Conservation (phyloP, 2,888 invertebrate species). For the Petrolisthes manimaculis region DNA sequence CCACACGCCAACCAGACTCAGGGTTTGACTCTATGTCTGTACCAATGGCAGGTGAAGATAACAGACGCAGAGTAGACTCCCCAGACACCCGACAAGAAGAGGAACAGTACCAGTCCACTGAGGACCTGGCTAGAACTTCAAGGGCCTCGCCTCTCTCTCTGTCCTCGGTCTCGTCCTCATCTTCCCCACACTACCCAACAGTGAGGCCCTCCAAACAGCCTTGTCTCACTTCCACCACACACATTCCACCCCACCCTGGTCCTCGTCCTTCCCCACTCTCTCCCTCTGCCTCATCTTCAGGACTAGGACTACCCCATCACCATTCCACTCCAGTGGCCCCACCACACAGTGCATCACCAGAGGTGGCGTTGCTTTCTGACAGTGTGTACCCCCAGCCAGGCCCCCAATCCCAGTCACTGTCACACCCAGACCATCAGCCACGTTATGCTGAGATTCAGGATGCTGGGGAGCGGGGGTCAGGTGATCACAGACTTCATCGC, state of each 20-base stretch:
- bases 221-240: conserved; percentile 32
- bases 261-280: conserved; percentile 37
- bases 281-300: conserved; percentile 22
- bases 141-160: conserved; percentile 54
- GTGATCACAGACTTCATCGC: conserved; percentile 26
- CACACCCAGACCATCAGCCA: conserved; percentile 47
- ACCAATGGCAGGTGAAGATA: conserved; percentile 23
- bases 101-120: conserved; percentile 52
- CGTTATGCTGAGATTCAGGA: conserved; percentile 54
- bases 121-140: conserved; percentile 52
- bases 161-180: conserved; percentile 31
- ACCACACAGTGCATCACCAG: conserved; percentile 35
- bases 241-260: conserved; percentile 10
- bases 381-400: conserved; percentile 56
- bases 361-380: conserved; percentile 50
- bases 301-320: conserved; percentile 32
- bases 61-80: conserved; percentile 44
- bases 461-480: background rate
- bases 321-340: conserved; percentile 29
- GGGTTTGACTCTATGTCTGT: conserved; percentile 61
- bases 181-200: conserved; percentile 55
- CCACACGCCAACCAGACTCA: conserved; percentile 57
- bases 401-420: conserved; percentile 28
- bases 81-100: background rate
- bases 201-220: conserved; percentile 53